phyloP scores from a whole-genome alignment of 53 echinoderm and acorn worm genomes.

The Holothuria leucospilota region DNA sequence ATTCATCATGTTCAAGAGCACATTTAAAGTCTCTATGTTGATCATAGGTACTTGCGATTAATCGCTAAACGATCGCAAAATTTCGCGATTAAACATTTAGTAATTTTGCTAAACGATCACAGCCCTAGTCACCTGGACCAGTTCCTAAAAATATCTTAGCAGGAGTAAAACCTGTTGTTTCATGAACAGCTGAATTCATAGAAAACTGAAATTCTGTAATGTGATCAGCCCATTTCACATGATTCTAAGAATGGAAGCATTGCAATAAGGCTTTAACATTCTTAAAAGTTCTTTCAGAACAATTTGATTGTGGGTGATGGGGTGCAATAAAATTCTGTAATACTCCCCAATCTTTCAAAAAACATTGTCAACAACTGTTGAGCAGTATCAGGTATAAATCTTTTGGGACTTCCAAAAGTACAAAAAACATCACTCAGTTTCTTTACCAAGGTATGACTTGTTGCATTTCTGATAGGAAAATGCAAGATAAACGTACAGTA shows the following conservation, averaged over 20 bases:
- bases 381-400: constrained; percentile 66
- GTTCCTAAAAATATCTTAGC: constrained; percentile 49
- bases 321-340: constrained; percentile 63
- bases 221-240: constrained; percentile 60
- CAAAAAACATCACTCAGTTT: constrained; percentile 60
- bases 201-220: constrained; percentile 62
- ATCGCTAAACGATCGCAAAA: too few relatives aligned
- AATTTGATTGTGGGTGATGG: constrained; percentile 71
- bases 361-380: constrained; percentile 55
- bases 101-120: too few relatives aligned
- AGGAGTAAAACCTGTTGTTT: constrained; percentile 62
- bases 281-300: constrained; percentile 64
- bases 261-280: constrained; percentile 69
- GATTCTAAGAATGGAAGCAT: constrained; percentile 53
- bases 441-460: constrained; percentile 43
- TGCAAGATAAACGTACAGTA: constrained; percentile 53
- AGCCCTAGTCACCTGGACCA: too few relatives aligned
- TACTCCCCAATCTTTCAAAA: constrained; percentile 64
- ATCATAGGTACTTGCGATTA: too few relatives aligned
- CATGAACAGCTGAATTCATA: constrained; percentile 57
- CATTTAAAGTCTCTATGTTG: too few relatives aligned
- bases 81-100: too few relatives aligned
- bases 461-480: constrained; percentile 55
- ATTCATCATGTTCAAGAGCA: too few relatives aligned
- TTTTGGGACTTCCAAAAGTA: constrained; percentile 61